phyloP scores from a whole-genome alignment of 2,888 invertebrate genomes.

The Arctia plantaginis region DNA sequence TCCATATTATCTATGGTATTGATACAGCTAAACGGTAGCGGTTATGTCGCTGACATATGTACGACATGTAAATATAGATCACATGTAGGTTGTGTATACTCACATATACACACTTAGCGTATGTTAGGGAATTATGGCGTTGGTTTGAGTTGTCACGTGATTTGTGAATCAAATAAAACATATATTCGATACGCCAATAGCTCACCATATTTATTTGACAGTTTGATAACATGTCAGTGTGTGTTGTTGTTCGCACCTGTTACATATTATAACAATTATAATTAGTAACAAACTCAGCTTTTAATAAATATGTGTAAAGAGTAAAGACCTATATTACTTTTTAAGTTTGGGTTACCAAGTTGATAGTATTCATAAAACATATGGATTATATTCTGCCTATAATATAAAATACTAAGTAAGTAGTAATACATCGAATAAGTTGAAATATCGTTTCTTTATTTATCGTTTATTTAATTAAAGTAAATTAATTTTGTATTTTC shows the following conservation, averaged over 20 bases:
- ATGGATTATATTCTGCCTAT: background rate
- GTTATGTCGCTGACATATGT: background rate
- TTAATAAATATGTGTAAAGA: background rate
- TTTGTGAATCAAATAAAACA: conserved; percentile 3
- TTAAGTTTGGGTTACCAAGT: background rate
- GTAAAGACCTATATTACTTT: background rate
- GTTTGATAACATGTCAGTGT: background rate
- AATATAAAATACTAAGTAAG: background rate
- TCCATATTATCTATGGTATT: conserved; percentile 27
- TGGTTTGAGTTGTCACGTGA: background rate
- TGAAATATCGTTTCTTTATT: background rate
- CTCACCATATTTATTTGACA: background rate
- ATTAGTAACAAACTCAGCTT: background rate
- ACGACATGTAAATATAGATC: conserved; percentile 5
- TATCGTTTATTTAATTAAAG: background rate
- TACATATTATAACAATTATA: background rate
- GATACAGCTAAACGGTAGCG: conserved; percentile 24
- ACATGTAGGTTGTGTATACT: background rate
- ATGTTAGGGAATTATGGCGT: conserved; percentile 9
- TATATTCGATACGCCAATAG: background rate
- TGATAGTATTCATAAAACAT: background rate
- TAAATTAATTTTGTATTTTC: no score
- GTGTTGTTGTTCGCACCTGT: background rate
- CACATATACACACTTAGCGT: conserved; percentile 15
- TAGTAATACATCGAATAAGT: background rate